Base-by-base conservation (phyloP, 2,888 invertebrate genomes). In the Drosophila limbata region DNA sequence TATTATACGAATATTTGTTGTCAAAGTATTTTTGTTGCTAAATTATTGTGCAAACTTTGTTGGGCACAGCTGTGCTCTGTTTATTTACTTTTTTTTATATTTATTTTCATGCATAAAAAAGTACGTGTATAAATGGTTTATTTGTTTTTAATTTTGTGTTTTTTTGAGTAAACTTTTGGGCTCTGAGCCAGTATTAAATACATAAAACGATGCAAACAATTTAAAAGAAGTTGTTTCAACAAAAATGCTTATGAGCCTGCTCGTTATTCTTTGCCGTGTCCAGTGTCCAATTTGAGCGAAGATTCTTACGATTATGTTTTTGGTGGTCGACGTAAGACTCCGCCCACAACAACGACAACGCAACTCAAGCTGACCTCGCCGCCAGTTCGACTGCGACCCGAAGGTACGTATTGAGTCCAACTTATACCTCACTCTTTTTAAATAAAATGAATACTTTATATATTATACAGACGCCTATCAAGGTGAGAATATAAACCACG, bases 291-390 rank as follows among this genome's bases (percentile, higher is more conserved):
- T 92, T 92, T 93, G 92, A 93, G 92, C 91, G 93, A 93, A 91
- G 92, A 92, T 90, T 92, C 93, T 88, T 93, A 93, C 92, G 93
- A 93, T 92, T 93, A 93, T 93, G 93, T 93, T 91, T 92, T 93
- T 93, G 93, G 93, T 91, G 92, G 92, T 91, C 92, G 92, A 90
- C 90, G 91, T 89, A 92, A 92, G 91, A 92, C 91, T 90, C 92
- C 93, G 90, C 92, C 92, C 88, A 89, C 92, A 88, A 90, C 92
- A 90, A 92, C 91, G 80, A 89, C 91, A 79, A 90, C 92, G 90
- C 84, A 84, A 89, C 91, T 93, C 87, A 93, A 93, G 93, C 93
- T 93, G 93, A 93, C 93, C 92, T 92, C 93, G 84, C 92, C 93
- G 84, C 93, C 93, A 72, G 91, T 92, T 86, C 91, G 92, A 86